Base-by-base conservation (phyloP, 2,113 vertebrate species). In the Rhabdornis inornatus region DNA sequence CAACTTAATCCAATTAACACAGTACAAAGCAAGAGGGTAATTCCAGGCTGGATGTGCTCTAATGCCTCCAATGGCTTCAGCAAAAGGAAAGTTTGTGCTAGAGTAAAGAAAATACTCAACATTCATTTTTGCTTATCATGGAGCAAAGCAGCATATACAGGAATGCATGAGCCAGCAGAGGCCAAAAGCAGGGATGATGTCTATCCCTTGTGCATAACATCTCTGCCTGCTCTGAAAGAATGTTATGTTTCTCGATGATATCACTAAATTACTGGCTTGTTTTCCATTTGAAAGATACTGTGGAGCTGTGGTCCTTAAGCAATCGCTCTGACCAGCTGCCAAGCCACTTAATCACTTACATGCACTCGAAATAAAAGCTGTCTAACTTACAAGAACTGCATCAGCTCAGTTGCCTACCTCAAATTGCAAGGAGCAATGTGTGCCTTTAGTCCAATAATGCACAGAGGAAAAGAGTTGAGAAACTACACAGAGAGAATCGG, bases 221-320 rank as follows among this genome's bases (percentile, higher is more conserved):
- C 88, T 89, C 87, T 87, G 65, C 83, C 95, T 93, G 53, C 72
- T 92, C 77, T 92, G 69, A 89, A 90, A 87, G 69, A 90, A 95
- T 69, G 57, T 25, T 91, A 77, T 72, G 60, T 81, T 96, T 95
- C 86, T 90, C 68, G 83, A 63, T 88, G 87, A 78, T 89, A 93
- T 83, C 94, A 80, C 81, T 93, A 92, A 94, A 95, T 86, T 77
- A 75, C 87, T 89, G 81, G 37, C 91, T 96, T 70, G 27, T 92
- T 92, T 95, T 97, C 93, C 95, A 86, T 96, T 90, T 95, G 83
- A 66, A 92, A 96, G 81, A 96, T 88, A 86, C 70, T 96, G 65
- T 30, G 63, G 85, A 94, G 92, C n/a, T 83, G 75, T 1, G 4
- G 78, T 53, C 89, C 88, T 94, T 92, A 90, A 91, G 76, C 82